Percentiles rank a stretch among this genome's conserved stretches.
These are phyloP conservation scores for Tetranychus piercei DNA, from an alignment of 2,888 invertebrate species.

Conservation along the genomic window DNA sequence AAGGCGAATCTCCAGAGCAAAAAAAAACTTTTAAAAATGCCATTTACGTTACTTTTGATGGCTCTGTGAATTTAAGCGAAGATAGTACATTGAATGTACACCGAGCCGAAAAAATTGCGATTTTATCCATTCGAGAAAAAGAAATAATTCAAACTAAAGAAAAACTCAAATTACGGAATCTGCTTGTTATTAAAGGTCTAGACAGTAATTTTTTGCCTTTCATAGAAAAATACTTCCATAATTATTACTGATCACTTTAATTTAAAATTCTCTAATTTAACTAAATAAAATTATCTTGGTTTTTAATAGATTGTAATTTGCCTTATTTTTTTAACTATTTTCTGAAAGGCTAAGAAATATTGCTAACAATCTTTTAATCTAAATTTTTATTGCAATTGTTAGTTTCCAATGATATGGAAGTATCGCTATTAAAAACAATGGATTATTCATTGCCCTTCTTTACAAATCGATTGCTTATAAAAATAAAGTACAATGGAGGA, in stretches of 20 bases:
- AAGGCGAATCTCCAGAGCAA: background rate
- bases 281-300: too few relatives aligned
- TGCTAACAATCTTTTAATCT: too few relatives aligned
- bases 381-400: too few relatives aligned
- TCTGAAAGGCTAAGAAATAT: too few relatives aligned
- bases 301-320: too few relatives aligned
- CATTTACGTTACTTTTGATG: background rate
- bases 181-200: background rate
- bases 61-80: background rate
- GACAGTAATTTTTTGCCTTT: background rate
- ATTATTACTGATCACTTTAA: background rate
- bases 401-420: too few relatives aligned
- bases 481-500: too few relatives aligned
- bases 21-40: background rate
- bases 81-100: background rate
- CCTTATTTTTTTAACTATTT: too few relatives aligned
- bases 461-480: too few relatives aligned
- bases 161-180: background rate
- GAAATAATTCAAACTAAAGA: background rate
- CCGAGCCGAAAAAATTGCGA: background rate
- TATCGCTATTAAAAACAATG: too few relatives aligned
- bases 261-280: too few relatives aligned
- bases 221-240: background rate
- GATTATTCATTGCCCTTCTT: too few relatives aligned
- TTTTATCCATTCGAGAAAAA: background rate